A percentile compares a stretch with the other conserved stretches of the same genome.
Conservation (phyloP, 2,113 vertebrate genomes). For the Isurus oxyrinchus region DNA sequence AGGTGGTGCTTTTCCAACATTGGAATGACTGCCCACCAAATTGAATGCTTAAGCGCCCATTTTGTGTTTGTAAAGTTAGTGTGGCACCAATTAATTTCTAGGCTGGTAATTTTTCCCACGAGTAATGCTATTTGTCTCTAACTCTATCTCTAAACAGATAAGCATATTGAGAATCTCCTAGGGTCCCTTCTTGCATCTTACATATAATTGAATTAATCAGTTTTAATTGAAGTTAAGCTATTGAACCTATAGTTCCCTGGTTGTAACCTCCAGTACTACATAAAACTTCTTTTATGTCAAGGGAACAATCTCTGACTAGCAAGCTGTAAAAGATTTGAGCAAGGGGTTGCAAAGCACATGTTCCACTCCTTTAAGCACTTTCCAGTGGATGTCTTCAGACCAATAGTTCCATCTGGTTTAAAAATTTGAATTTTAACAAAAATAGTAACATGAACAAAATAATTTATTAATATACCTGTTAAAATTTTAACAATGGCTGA, state of each 20-base stretch:
- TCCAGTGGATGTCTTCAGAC: not conserved
- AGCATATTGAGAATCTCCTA: not conserved
- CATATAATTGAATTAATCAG: not conserved
- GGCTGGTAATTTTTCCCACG: not conserved
- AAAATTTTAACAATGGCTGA: slow-evolving; percentile 1
- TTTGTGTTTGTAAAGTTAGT: not conserved
- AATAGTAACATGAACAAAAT: not conserved
- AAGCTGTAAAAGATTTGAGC: not conserved
- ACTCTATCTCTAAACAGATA: not conserved
- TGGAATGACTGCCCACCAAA: too few relatives aligned
- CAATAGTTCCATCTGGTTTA: not conserved
- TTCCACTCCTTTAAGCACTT: not conserved
- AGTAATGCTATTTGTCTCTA: not conserved
- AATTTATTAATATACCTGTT: slow-evolving; percentile 16
- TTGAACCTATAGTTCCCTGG: not conserved
- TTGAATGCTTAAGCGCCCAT: not conserved
- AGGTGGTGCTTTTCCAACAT: too few relatives aligned
- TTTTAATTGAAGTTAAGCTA: not conserved
- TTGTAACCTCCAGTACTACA: not conserved
- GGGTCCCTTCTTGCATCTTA: not conserved
- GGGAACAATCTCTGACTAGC: not conserved
- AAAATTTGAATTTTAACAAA: not conserved
- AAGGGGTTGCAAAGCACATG: not conserved
- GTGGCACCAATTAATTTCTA: not conserved
- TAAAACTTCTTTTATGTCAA: too few relatives aligned